Conservation (phyloP, 2,797 vertebrate genomes). For the Danio choprae region DNA sequence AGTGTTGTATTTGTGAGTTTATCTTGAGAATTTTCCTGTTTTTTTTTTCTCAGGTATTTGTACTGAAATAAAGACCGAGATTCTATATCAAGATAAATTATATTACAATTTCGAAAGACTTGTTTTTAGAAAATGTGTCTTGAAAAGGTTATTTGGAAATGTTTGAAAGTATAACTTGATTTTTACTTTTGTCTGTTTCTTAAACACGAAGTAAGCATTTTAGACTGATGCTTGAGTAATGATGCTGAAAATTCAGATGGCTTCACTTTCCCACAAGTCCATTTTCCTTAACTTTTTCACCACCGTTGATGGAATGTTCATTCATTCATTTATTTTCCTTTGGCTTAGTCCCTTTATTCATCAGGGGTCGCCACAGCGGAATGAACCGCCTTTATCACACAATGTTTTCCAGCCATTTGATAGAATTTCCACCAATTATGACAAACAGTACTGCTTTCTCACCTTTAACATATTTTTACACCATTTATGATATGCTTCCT, state of each 20-base stretch:
- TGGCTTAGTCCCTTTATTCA: too few species aligned
- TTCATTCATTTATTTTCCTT: too few species aligned
- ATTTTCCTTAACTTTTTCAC: too few species aligned
- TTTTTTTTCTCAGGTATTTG: neutral
- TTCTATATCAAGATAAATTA: neutral
- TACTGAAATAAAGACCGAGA: neutral
- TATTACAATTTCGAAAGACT: neutral
- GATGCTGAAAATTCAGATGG: neutral
- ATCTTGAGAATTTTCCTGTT: neutral
- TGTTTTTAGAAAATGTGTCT: constrained; percentile 3
- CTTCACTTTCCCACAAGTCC: too few species aligned
- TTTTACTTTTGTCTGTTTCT: neutral
- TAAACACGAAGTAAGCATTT: neutral
- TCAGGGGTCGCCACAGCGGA: too few species aligned
- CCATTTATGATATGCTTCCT: too few species aligned
- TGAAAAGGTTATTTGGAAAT: neutral
- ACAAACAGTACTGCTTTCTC: too few species aligned
- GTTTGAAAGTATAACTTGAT: neutral
- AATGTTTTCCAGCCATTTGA: too few species aligned
- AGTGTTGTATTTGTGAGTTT: neutral
- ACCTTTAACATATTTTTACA: too few species aligned
- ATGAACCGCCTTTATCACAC: too few species aligned
- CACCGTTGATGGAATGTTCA: too few species aligned
- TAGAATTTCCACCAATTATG: too few species aligned
- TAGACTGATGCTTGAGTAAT: neutral